phyloP scores from a whole-genome alignment of 1,140 invertebrate species.

The Stegodyphus dumicola region DNA sequence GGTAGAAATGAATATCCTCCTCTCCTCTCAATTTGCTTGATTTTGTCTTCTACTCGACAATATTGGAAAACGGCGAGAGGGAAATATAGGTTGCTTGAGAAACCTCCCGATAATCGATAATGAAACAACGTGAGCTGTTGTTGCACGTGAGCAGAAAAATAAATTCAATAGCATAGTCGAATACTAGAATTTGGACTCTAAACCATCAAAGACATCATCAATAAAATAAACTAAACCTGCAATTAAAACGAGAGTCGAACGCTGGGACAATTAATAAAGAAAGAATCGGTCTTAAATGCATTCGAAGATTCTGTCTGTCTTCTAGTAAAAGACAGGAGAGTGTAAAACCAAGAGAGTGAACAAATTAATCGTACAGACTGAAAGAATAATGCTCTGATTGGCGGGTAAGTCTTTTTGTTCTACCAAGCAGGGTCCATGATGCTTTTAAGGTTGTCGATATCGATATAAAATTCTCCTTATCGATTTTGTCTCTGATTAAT shows the following conservation, averaged over 20 bases:
- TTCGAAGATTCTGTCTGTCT: no score
- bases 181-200: conserved; percentile 1
- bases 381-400: no score
- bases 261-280: conserved; percentile 24
- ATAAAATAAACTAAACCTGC: conserved; percentile 33
- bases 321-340: no score
- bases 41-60: conserved; percentile 23
- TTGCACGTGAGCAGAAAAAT: conserved; percentile 6
- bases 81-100: conserved; percentile 25
- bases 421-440: no score
- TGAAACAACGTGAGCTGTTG: not conserved
- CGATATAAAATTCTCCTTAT: no score
- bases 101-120: conserved; percentile 37
- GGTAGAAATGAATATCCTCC: not conserved
- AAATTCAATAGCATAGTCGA: conserved; percentile 1
- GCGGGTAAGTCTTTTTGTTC: no score
- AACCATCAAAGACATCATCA: conserved; percentile 6
- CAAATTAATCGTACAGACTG: no score
- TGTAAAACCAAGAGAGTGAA: no score
- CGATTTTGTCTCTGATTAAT: no score
- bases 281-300: conserved; percentile 3
- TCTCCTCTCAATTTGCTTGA: conserved; percentile 19
- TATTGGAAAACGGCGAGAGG: conserved; percentile 10
- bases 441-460: no score
- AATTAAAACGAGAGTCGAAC: conserved; percentile 7